A percentile compares a stretch with the other conserved stretches of the same genome.
phyloP scores from a whole-genome alignment of 2,888 invertebrate species.

The Diachrysia chrysitis region DNA sequence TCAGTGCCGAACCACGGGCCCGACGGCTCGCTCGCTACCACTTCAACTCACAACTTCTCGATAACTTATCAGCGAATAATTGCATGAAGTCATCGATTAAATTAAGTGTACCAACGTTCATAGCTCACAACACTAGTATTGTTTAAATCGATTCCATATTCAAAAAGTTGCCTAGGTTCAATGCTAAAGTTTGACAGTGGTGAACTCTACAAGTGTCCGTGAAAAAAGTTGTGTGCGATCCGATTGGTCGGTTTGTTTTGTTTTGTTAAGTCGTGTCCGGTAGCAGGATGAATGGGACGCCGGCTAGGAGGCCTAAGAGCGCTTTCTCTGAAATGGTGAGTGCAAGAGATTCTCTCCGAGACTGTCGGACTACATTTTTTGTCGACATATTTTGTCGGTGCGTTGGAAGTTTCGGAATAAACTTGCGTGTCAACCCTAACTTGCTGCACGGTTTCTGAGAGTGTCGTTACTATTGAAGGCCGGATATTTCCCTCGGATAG shows the following conservation, averaged over 20 bases:
- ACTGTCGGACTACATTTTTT: slow-evolving; percentile 13
- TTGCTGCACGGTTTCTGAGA: slow-evolving; percentile 26
- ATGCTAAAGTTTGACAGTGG: slow-evolving; percentile 75
- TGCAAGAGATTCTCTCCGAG: slow-evolving; percentile 19
- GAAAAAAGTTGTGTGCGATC: slow-evolving; percentile 82
- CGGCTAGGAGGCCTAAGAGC: slow-evolving; percentile 84
- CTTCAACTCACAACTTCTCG: slow-evolving; percentile 67
- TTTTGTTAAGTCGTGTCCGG: slow-evolving; percentile 72
- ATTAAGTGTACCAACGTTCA: slow-evolving; percentile 70
- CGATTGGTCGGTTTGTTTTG: slow-evolving; percentile 75
- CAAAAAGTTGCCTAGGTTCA: slow-evolving; percentile 59
- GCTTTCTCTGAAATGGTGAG: slow-evolving; percentile 86
- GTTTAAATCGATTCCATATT: slow-evolving; percentile 27
- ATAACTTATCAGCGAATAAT: slow-evolving; percentile 86
- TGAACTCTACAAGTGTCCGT: slow-evolving; percentile 84
- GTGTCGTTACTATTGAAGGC: slow-evolving; percentile 16
- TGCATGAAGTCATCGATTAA: slow-evolving; percentile 87
- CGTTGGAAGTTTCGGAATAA: slow-evolving; percentile 17
- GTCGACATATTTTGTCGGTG: neutral
- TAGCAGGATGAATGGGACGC: slow-evolving; percentile 86
- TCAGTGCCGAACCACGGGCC: slow-evolving; percentile 74
- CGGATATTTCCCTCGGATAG: slow-evolving; percentile 33
- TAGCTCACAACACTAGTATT: slow-evolving; percentile 41
- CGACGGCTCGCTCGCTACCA: slow-evolving; percentile 70
- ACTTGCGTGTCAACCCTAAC: slow-evolving; percentile 27